Base-by-base conservation (phyloP, 2,113 vertebrate species). In the Lamprologus lemairii region DNA sequence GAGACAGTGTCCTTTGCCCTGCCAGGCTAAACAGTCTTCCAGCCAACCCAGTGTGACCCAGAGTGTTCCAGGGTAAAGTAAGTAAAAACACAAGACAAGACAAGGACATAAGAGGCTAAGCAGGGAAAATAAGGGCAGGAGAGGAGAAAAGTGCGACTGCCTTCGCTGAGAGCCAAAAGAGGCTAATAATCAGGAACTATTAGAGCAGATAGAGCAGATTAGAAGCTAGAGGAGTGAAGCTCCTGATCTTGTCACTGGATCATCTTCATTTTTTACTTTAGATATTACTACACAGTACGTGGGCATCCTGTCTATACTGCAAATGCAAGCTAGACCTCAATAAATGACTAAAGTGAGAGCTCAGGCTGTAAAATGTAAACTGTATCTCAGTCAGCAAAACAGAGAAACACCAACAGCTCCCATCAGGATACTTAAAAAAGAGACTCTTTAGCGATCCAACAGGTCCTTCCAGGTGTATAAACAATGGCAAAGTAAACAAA, bases 191-290 rank as follows among this genome's bases (percentile, higher is more conserved):
- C 55, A 86, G 80, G 40, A 63, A 88, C 58, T 11, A 40, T 7
- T 10, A 78, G 7, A 91, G 73, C n/a, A 31, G 85, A 37, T 12
- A 37, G 31, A 37, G 9, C 35, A 23, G 35, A 88, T 80, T 40
- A 54, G 42, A 54, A 28, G 31, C 54, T 58, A 47, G n/a, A 14
- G 5, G 8, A 42, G 13, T 28, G 78, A 92, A 49, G 81, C 86
- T 81, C 9, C 81, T 73, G 81, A 86, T 86, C 49, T 87, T 85
- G 81, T 84, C 80, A 81, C 68, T 2, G 6, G 35, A 86, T 86
- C 45, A 49, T 83, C 47, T 53, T 5, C 5, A 2, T 42, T 2
- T 14, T 80, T 14, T 51, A 40, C 10, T 47, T 53, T 19, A 60
- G 81, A 87, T 57, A 60, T 49, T 73, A 14, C 14, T 81, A 57